Conservation (phyloP, 2,888 invertebrate genomes). For the Lasioglossum figueresi region DNA sequence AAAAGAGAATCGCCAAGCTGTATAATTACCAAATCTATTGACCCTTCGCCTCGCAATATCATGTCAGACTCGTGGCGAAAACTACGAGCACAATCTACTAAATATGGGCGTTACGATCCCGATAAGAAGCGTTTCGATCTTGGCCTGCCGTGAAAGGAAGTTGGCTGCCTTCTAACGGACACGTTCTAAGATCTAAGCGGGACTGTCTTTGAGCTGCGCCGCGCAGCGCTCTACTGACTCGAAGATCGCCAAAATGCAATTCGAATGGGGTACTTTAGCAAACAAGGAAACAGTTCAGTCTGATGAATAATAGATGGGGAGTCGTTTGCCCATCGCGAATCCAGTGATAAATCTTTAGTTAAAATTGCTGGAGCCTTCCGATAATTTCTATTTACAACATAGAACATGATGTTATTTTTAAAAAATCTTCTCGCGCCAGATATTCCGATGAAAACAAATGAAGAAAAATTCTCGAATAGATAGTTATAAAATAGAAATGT, state of each 20-base stretch:
- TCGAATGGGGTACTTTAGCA: not conserved
- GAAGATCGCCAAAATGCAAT: not conserved
- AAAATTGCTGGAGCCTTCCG: no score
- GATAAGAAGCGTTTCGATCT: slow-evolving; percentile 23
- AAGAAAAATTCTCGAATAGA: no score
- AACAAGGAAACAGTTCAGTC: not conserved
- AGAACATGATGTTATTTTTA: no score
- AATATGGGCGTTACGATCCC: not conserved
- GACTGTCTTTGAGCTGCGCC: not conserved
- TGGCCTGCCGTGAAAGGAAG: slow-evolving; percentile 30
- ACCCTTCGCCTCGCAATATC: not conserved
- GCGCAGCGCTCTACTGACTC: not conserved
- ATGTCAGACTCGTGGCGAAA: not conserved
- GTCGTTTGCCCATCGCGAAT: not conserved
- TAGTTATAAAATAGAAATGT: no score
- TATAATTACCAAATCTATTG: not conserved
- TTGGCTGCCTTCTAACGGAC: not conserved
- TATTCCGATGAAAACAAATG: not conserved
- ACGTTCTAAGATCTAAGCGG: not conserved
- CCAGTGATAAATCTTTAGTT: not conserved
- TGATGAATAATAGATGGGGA: not conserved
- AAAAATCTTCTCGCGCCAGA: not conserved
- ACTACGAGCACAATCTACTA: not conserved
- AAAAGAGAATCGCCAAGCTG: not conserved
- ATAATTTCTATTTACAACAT: no score